Evolutionary conservation across 2,797 vertebrate genomes (phyloP), one percentile per base, ranked within the genome.

Genomic region (Rousettus madagascariensis): DNA sequence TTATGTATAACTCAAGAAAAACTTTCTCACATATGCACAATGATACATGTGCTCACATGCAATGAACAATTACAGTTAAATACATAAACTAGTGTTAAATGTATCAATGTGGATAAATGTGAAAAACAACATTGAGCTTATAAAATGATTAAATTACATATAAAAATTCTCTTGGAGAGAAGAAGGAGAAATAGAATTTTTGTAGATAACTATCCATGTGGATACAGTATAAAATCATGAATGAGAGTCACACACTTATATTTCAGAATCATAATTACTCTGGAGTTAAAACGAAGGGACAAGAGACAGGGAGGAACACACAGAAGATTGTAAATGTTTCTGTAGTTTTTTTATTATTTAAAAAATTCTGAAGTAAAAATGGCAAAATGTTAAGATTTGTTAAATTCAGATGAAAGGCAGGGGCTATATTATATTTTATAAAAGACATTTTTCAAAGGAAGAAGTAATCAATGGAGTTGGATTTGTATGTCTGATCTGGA

Each of bases 1-100:
- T 71, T 85, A 8, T 41, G 22, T 55, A 20, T 43, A 74, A 61
- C 28, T 92, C 33, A 92, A 63, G 51, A 72, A 90, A 93, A 86
- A 6, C 38, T 66, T 87, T 88, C 74, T 91, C 33, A 88, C 51
- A 77, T 36, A 74, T n/a, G 28, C 16, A 77, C 38, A 46, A 65
- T 55, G 24, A 69, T 72, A 41, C 2, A 41, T 53, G 6, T n/a
- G 69, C 84, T 90, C 59, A 66, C 28, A 43, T 49, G 49, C 15
- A 95, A 85, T 51, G 17, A 91, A 79, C 71, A 53, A 24, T 20
- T 36, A 65, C 11, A 68, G 30, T 63, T 94, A 95, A 93, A 78
- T 71, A 49, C 49, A 49, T 49, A 16, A 49, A 49, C 15, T 16
- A 49, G 4, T 17, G 15, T 49, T 49, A 49, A 49, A 49, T 49